Evolutionary conservation across 2,113 vertebrate genomes (phyloP).

Genomic region (Callipepla squamata): DNA sequence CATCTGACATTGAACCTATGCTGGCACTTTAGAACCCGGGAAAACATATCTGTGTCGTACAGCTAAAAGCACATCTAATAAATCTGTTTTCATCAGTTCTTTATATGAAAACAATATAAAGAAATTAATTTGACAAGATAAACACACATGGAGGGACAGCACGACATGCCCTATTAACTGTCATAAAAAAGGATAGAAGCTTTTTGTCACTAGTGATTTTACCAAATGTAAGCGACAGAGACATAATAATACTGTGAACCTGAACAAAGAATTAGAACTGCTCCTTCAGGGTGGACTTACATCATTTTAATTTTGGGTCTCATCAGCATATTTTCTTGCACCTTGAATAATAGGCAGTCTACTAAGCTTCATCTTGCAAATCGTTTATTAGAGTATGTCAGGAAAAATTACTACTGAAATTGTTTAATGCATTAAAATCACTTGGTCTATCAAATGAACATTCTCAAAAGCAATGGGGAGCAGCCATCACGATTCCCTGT

Average conservation of each 20-base stretch:
- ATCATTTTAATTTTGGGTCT: conserved; percentile 48
- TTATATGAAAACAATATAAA: neutral
- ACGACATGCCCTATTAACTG: neutral
- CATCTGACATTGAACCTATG: neutral
- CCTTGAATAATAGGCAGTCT: conserved; percentile 20
- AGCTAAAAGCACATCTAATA: neutral
- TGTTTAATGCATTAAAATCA: conserved; percentile 14
- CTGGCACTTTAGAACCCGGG: neutral
- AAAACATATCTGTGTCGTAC: neutral
- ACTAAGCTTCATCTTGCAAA: neutral
- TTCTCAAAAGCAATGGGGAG: neutral
- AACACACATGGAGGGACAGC: neutral
- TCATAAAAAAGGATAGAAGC: neutral
- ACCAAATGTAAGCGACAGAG: neutral
- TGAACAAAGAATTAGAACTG: conserved; percentile 35
- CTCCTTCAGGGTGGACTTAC: neutral
- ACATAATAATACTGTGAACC: neutral
- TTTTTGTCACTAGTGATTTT: neutral
- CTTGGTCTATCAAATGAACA: conserved; percentile 12
- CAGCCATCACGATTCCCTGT: neutral
- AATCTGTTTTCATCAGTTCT: neutral
- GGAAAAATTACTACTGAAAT: neutral
- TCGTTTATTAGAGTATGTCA: conserved; percentile 11
- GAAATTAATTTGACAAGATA: neutral
- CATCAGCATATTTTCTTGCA: conserved; percentile 16